These are phyloP conservation scores for Eumacrocentrus americanus DNA, from an alignment of 2,888 invertebrate genomes.

Conservation along the genomic window DNA sequence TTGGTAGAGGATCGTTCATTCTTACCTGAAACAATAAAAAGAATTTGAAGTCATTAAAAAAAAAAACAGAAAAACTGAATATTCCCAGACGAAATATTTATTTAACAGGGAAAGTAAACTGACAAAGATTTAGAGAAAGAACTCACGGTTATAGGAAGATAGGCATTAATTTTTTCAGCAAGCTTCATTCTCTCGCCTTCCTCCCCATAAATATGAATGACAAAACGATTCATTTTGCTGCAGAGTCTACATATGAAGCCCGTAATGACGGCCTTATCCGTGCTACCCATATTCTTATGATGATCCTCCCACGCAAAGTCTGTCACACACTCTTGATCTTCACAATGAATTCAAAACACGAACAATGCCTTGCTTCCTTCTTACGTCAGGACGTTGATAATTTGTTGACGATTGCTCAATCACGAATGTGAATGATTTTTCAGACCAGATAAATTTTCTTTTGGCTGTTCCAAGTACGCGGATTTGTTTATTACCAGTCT, in stretches of 20 bases:
- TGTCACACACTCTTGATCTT: slow-evolving; percentile 22
- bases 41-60: neutral
- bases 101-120: neutral
- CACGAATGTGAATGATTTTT: no score
- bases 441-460: no score
- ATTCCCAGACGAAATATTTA: neutral
- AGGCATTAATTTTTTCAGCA: slow-evolving; percentile 80
- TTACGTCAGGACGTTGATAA: no score
- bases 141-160: slow-evolving; percentile 78
- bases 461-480: neutral
- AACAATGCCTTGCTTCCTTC: no score
- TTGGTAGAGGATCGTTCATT: slow-evolving; percentile 62
- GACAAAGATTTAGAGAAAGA: neutral
- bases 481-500: slow-evolving; percentile 42
- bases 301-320: slow-evolving; percentile 24
- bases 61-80: slow-evolving; percentile 1
- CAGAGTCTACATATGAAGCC: slow-evolving; percentile 86
- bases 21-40: slow-evolving; percentile 55
- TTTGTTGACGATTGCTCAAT: no score
- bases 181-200: slow-evolving; percentile 77
- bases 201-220: slow-evolving; percentile 82
- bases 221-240: slow-evolving; percentile 83
- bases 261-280: slow-evolving; percentile 79
- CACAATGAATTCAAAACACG: slow-evolving; percentile 11
- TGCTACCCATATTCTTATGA: slow-evolving; percentile 73